These are phyloP conservation scores for Hypomesus transpacificus DNA, from an alignment of 2,113 vertebrate species.

Conservation along the genomic window DNA sequence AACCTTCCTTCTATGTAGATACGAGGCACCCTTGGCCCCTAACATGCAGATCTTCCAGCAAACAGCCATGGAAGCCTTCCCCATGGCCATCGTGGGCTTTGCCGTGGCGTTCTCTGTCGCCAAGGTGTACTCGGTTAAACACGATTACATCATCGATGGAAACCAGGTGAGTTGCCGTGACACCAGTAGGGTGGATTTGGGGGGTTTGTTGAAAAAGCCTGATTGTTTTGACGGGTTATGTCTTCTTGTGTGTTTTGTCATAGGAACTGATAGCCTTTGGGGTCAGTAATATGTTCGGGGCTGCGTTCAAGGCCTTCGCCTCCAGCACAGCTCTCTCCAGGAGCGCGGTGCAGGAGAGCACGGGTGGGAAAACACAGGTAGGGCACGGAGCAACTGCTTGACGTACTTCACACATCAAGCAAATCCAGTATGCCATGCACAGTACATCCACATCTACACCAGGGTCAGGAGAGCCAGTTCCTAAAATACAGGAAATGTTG, in stretches of 20 bases:
- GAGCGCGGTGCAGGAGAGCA: slow-evolving; percentile 92
- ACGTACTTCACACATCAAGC: background rate
- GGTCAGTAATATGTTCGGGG: slow-evolving; percentile 84
- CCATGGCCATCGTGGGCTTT: slow-evolving; percentile 89
- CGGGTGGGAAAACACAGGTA: slow-evolving; percentile 97
- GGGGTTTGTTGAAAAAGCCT: background rate
- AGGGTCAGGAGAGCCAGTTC: background rate
- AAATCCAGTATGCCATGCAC: background rate
- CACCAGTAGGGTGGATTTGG: background rate
- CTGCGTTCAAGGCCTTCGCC: slow-evolving; percentile 87
- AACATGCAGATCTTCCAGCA: slow-evolving; percentile 68
- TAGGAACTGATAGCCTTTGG: slow-evolving; percentile 96
- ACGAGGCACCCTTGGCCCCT: slow-evolving; percentile 76
- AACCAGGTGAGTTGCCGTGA: slow-evolving; percentile 79
- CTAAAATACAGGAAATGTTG: slow-evolving; percentile 15
- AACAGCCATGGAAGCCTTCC: slow-evolving; percentile 76
- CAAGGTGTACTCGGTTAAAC: slow-evolving; percentile 90
- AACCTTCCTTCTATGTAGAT: slow-evolving; percentile 65
- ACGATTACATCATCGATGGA: slow-evolving; percentile 86
- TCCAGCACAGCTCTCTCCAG: slow-evolving; percentile 89
- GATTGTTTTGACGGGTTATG: background rate
- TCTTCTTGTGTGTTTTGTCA: background rate
- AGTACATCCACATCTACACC: too few species aligned
- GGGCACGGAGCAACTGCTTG: background rate
- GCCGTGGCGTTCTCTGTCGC: slow-evolving; percentile 90